These are phyloP conservation scores for Pteronotus mesoamericanus DNA, from an alignment of 2,797 vertebrate species.

Conservation along the genomic window DNA sequence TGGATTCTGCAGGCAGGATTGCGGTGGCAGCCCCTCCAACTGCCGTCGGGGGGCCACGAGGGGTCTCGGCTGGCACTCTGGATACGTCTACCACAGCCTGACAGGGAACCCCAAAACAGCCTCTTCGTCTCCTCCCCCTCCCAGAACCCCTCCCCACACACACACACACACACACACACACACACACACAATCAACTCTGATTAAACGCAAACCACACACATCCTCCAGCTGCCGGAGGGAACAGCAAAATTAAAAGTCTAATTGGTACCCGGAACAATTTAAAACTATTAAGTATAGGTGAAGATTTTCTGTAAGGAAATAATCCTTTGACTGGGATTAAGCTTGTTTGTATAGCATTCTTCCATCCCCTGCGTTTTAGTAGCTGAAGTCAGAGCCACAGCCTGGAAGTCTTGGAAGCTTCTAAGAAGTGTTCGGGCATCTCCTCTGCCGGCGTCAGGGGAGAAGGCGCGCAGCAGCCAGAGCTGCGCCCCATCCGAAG, in stretches of 20 bases:
- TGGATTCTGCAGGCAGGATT: conserved; percentile 64
- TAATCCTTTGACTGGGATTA: conserved; percentile 72
- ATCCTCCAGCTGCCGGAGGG: conserved; percentile 52
- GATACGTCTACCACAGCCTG: neutral
- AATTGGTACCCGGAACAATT: conserved; percentile 62
- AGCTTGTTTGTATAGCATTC: conserved; percentile 9
- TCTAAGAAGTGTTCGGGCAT: neutral
- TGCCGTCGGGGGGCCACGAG: neutral
- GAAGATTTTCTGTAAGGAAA: conserved; percentile 75
- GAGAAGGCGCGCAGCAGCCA: neutral
- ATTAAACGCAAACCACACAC: conserved; percentile 55
- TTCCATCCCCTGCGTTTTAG: neutral
- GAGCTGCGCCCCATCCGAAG: neutral
- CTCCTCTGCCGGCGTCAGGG: neutral
- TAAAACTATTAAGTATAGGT: conserved; percentile 66
- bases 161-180: too few relatives aligned
- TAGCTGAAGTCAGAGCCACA: neutral
- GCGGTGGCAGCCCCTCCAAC: neutral
- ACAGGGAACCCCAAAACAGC: neutral
- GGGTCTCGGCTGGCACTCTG: neutral
- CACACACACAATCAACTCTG: conserved; percentile 47
- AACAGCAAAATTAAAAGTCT: conserved; percentile 65
- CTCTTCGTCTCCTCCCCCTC: neutral
- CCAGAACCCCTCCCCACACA: too few relatives aligned
- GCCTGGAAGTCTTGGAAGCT: conserved; percentile 12